A percentile compares a stretch with the other conserved stretches of the same genome.
These are phyloP conservation scores for Tetragonula carbonaria DNA, from an alignment of 2,888 invertebrate genomes.

Conservation along the genomic window DNA sequence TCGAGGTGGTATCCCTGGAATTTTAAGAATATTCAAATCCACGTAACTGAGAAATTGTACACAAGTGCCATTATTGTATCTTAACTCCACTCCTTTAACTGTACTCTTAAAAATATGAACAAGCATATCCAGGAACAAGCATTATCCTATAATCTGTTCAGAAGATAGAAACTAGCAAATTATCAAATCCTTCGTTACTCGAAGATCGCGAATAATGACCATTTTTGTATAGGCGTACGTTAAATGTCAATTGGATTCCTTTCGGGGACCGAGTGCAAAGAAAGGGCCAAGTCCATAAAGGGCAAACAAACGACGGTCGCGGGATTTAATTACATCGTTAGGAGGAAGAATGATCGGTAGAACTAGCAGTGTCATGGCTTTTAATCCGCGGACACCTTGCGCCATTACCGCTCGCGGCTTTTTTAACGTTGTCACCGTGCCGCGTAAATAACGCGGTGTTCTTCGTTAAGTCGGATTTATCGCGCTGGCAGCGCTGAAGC, in stretches of 20 bases:
- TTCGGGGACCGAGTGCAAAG: background rate
- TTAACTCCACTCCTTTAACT: no score
- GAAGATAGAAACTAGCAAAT: background rate
- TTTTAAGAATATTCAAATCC: no score
- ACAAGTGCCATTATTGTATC: no score
- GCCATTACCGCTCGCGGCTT: conserved; percentile 59
- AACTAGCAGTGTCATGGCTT: conserved; percentile 71
- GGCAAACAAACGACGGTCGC: conserved; percentile 50
- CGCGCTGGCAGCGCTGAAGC: conserved; percentile 22
- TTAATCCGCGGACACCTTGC: conserved; percentile 69
- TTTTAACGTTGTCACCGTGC: conserved; percentile 63
- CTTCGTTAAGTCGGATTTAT: conserved; percentile 63
- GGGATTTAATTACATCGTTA: conserved; percentile 68
- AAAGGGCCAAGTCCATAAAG: conserved; percentile 18
- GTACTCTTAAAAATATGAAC: no score
- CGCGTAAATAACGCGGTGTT: conserved; percentile 61
- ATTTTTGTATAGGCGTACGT: background rate
- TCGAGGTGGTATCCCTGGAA: no score
- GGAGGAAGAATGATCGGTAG: conserved; percentile 65
- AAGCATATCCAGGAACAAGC: no score
- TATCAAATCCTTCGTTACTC: background rate
- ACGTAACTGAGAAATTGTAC: no score
- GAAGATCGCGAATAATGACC: background rate
- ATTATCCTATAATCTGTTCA: no score
- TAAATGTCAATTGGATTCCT: background rate